These are phyloP conservation scores for Ambastaia sidthimunki DNA, from an alignment of 2,797 vertebrate genomes.

Conservation along the genomic window DNA sequence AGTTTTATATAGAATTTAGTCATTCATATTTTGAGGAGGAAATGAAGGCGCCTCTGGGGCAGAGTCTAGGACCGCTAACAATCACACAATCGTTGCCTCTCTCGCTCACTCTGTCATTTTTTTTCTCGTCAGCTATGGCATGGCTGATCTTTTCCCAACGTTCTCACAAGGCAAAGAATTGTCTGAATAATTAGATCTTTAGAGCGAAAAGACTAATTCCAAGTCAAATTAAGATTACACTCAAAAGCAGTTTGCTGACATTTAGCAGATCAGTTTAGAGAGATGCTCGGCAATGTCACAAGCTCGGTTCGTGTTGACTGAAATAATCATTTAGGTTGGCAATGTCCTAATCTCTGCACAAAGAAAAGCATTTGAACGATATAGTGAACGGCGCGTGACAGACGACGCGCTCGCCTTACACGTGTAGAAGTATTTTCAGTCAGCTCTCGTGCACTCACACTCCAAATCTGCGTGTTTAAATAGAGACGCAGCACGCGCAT, in stretches of 20 bases:
- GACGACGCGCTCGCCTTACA: slow-evolving; percentile 68
- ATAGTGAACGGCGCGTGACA: slow-evolving; percentile 68
- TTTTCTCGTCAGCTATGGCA: slow-evolving; percentile 71
- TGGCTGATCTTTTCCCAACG: slow-evolving; percentile 73
- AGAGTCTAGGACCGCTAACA: slow-evolving; percentile 70
- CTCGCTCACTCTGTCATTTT: slow-evolving; percentile 21
- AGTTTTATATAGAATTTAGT: slow-evolving; percentile 60
- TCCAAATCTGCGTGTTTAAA: slow-evolving; percentile 33
- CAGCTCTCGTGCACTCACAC: slow-evolving; percentile 62
- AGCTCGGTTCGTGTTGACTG: slow-evolving; percentile 77
- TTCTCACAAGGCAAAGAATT: slow-evolving; percentile 78
- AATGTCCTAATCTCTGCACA: slow-evolving; percentile 73
- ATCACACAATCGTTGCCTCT: slow-evolving; percentile 56
- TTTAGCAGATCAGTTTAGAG: slow-evolving; percentile 82
- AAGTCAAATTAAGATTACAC: slow-evolving; percentile 82
- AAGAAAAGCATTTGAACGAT: slow-evolving; percentile 69
- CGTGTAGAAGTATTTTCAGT: slow-evolving; percentile 68
- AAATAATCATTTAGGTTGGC: slow-evolving; percentile 75
- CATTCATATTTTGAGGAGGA: slow-evolving; percentile 64
- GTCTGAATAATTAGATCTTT: slow-evolving; percentile 82
- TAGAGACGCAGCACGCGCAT: slow-evolving; percentile 37
- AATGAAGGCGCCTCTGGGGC: slow-evolving; percentile 72
- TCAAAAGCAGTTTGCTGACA: slow-evolving; percentile 85
- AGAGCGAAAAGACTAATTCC: slow-evolving; percentile 79
- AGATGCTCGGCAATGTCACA: slow-evolving; percentile 75